Conservation (phyloP, 1,140 invertebrate genomes). For the Hormaphis cornu region DNA sequence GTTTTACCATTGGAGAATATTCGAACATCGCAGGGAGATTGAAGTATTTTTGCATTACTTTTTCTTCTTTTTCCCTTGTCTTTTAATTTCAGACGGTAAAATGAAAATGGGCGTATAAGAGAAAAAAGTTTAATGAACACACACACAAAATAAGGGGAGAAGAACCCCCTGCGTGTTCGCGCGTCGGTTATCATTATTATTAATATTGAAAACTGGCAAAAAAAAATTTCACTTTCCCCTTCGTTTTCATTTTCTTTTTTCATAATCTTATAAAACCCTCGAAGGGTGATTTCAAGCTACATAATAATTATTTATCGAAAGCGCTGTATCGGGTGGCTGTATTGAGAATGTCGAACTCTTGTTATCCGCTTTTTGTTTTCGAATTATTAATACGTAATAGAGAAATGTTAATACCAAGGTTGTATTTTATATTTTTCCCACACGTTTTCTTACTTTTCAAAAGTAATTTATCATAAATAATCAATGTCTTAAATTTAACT, state of each 20-base stretch:
- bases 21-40: background rate
- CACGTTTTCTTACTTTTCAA: no score
- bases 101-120: background rate
- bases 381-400: no score
- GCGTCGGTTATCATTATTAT: no score
- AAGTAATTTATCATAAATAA: no score
- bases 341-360: background rate
- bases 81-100: slow-evolving; percentile 10
- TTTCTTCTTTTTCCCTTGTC: background rate
- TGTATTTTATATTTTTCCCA: no score
- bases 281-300: slow-evolving; percentile 6
- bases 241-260: slow-evolving; percentile 9
- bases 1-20: background rate
- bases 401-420: no score
- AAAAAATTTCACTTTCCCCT: background rate
- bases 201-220: slow-evolving; percentile 13
- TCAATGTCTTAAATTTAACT: no score
- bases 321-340: background rate
- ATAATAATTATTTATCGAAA: slow-evolving; percentile 15
- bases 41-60: slow-evolving; percentile 6
- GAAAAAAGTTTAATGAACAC: slow-evolving; percentile 14
- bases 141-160: background rate
- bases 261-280: slow-evolving; percentile 13
- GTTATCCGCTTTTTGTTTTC: no score
- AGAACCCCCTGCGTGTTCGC: background rate